A percentile compares a stretch with the other conserved stretches of the same genome.
Evolutionary conservation across 2,113 vertebrate genomes (phyloP).

Genomic region (Elephantulus edwardii): DNA sequence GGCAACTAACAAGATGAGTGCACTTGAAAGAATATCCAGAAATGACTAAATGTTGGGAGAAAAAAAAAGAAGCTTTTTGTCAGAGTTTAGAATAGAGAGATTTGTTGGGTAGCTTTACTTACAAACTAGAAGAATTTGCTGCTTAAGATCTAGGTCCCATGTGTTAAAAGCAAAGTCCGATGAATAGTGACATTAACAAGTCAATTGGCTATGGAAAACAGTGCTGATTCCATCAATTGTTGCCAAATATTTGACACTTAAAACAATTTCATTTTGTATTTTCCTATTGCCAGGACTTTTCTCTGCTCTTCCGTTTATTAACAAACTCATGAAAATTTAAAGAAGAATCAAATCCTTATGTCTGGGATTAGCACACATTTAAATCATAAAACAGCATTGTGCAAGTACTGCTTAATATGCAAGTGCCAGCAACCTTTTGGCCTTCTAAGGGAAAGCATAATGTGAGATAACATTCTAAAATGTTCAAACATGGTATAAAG

Average conservation of each 20-base stretch:
- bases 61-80: neutral
- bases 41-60: neutral
- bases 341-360: conserved; percentile 63
- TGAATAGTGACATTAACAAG: neutral
- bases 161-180: neutral
- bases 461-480: neutral
- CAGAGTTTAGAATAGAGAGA: conserved; percentile 4
- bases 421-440: conserved; percentile 5
- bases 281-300: conserved; percentile 12
- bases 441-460: conserved; percentile 21
- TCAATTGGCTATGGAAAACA: neutral
- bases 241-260: conserved; percentile 3
- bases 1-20: neutral
- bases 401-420: conserved; percentile 28
- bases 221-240: neutral
- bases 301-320: conserved; percentile 21
- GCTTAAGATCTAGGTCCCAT: neutral
- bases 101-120: conserved; percentile 24
- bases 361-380: conserved; percentile 50
- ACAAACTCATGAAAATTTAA: conserved; percentile 45
- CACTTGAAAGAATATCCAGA: neutral
- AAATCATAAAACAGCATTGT: conserved; percentile 45
- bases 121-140: neutral
- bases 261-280: neutral
- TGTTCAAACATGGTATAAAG: neutral